Evolutionary conservation across 2,113 vertebrate species (phyloP).

Genomic region (Hoplias malabaricus): DNA sequence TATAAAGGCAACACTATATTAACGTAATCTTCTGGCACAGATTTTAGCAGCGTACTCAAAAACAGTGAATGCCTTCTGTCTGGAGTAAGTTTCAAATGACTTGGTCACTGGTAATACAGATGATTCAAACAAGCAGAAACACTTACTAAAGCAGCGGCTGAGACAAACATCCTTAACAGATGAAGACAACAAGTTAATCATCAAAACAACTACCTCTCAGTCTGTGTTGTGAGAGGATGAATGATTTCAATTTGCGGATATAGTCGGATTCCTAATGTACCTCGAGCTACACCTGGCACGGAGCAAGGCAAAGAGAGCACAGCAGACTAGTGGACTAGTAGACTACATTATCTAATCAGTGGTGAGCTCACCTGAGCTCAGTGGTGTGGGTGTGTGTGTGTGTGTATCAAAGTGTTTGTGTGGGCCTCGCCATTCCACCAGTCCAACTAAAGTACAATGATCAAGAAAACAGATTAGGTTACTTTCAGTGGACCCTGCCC

Average conservation of each 20-base stretch:
- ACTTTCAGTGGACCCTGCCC: slow-evolving; percentile 50
- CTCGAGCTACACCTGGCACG: slow-evolving; percentile 19
- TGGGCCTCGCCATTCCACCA: slow-evolving; percentile 40
- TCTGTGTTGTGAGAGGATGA: background rate
- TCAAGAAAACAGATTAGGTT: slow-evolving; percentile 59
- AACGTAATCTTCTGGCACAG: no score
- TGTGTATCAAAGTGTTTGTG: background rate
- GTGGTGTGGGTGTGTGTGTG: background rate
- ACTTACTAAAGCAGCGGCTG: slow-evolving; percentile 58
- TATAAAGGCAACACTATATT: no score
- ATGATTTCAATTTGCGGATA: background rate
- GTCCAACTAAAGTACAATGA: slow-evolving; percentile 55
- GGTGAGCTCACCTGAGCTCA: background rate
- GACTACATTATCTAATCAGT: background rate
- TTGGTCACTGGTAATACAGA: background rate
- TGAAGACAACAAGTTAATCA: slow-evolving; percentile 53
- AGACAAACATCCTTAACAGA: slow-evolving; percentile 58
- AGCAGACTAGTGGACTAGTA: background rate
- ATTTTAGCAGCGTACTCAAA: background rate
- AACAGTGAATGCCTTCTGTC: no score
- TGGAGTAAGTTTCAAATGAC: no score
- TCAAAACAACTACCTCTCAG: slow-evolving; percentile 27
- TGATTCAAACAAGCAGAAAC: slow-evolving; percentile 17
- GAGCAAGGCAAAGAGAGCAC: slow-evolving; percentile 33
- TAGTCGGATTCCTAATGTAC: background rate